Evolutionary conservation across 2,797 vertebrate species (phyloP).

Genomic region (Rhabdophis nuchalis): DNA sequence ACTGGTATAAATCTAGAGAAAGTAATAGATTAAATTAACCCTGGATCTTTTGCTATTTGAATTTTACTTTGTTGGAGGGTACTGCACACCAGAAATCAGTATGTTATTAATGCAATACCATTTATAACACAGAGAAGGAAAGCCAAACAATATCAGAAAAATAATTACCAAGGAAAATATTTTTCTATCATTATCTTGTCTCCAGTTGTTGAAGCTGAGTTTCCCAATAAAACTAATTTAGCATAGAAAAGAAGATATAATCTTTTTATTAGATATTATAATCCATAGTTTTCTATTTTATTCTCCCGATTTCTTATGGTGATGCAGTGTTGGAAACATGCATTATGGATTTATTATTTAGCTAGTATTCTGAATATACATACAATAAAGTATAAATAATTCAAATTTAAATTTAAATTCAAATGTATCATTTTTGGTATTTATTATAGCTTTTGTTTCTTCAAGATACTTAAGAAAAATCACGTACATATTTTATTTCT

Average conservation of each 20-base stretch:
- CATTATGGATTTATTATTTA: not conserved
- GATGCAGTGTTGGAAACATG: not conserved
- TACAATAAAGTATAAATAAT: not conserved
- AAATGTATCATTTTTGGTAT: not conserved
- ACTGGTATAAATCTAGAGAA: not conserved
- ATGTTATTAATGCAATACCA: not conserved
- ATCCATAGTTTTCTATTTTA: not conserved
- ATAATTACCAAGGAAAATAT: not conserved
- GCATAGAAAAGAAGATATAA: not conserved
- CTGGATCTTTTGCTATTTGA: not conserved
- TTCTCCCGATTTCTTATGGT: not conserved
- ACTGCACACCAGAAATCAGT: not conserved
- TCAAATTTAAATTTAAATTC: not conserved
- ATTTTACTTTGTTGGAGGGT: not conserved
- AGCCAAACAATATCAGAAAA: not conserved
- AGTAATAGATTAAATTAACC: slow-evolving; percentile 18
- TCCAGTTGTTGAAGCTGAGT: not conserved
- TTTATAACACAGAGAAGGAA: not conserved
- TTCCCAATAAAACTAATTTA: not conserved
- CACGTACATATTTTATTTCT: not conserved
- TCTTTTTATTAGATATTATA: not conserved
- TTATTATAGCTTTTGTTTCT: not conserved
- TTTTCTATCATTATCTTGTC: not conserved
- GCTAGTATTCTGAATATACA: not conserved
- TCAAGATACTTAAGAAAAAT: not conserved